Evolutionary conservation across 2,113 vertebrate species (phyloP).

Genomic region (Pipa parva): DNA sequence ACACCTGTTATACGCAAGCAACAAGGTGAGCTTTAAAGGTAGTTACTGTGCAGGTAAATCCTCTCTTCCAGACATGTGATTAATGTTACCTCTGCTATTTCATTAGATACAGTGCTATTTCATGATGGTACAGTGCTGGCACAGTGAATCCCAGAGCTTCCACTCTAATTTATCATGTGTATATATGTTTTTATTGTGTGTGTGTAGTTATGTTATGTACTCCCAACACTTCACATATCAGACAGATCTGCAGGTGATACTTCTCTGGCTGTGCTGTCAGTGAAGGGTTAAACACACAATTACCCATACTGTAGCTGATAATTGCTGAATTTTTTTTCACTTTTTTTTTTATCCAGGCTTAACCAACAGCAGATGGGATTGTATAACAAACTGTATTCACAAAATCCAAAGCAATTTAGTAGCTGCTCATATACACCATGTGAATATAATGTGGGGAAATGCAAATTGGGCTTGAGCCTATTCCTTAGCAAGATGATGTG

Average conservation of each 20-base stretch:
- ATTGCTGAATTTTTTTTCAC: background rate
- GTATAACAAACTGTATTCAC: background rate
- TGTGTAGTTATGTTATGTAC: too few species aligned
- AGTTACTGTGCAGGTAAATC: background rate
- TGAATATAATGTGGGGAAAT: background rate
- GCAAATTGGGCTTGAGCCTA: background rate
- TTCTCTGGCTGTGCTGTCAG: background rate
- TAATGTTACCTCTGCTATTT: too few species aligned
- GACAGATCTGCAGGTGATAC: too few species aligned
- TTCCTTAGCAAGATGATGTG: background rate
- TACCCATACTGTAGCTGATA: background rate
- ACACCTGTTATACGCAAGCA: conserved; percentile 32
- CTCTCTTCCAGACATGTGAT: too few species aligned
- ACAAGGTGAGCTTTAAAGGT: conserved; percentile 22
- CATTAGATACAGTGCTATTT: too few species aligned
- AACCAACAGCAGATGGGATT: conserved; percentile 11
- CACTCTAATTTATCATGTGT: too few species aligned
- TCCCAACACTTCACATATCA: too few species aligned
- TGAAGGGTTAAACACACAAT: background rate
- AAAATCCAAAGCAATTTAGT: conserved; percentile 11
- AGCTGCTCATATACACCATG: background rate
- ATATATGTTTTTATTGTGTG: too few species aligned
- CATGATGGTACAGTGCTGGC: too few species aligned
- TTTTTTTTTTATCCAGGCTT: conserved; percentile 4
- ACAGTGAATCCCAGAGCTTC: too few species aligned